These are phyloP conservation scores for Dioctria rufipes DNA, from an alignment of 2,888 invertebrate genomes.

Conservation along the genomic window DNA sequence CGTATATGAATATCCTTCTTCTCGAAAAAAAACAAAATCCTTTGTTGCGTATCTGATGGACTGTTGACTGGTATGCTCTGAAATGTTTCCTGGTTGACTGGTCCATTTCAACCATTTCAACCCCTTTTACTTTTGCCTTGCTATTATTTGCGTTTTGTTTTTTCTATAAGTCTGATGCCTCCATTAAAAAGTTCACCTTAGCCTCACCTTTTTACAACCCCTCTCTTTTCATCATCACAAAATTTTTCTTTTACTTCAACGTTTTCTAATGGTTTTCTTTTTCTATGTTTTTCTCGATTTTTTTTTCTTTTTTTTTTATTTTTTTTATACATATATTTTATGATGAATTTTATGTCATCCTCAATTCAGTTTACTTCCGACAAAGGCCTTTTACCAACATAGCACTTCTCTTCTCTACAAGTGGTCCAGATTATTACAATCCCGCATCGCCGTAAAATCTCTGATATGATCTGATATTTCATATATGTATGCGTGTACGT, in stretches of 20 bases:
- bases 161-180: not conserved
- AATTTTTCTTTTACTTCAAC: not conserved
- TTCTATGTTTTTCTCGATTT: too few species aligned
- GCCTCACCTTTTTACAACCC: not conserved
- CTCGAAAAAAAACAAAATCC: not conserved
- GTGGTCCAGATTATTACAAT: too few species aligned
- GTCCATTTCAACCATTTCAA: constrained; percentile 11
- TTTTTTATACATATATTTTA: too few species aligned
- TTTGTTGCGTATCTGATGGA: constrained; percentile 38
- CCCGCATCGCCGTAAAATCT: too few species aligned
- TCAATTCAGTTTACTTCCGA: too few species aligned
- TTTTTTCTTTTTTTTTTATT: too few species aligned
- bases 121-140: not conserved
- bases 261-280: too few species aligned
- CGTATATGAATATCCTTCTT: not conserved
- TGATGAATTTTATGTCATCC: too few species aligned
- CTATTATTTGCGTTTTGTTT: not conserved
- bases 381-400: too few species aligned
- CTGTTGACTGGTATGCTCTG: constrained; percentile 21
- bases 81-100: constrained; percentile 36
- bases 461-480: too few species aligned
- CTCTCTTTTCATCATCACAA: not conserved
- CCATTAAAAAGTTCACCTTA: not conserved
- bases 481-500: too few species aligned
- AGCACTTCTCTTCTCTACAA: too few species aligned